Evolutionary conservation across 1,140 invertebrate genomes (phyloP).

Genomic region (Caenorhabditis remanei): DNA sequence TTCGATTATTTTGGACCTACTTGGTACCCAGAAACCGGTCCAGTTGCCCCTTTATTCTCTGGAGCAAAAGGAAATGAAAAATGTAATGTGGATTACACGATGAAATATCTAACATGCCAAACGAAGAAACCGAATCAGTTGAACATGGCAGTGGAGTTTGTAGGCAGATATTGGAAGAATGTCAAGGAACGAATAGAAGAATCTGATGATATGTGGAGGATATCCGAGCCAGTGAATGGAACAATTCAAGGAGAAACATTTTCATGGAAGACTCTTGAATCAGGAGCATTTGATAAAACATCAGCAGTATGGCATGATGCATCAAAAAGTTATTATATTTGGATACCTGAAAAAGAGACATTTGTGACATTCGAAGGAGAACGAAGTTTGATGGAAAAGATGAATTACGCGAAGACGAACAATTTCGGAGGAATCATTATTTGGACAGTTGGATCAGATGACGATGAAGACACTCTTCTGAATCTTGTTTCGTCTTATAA

Average conservation of each 20-base stretch:
- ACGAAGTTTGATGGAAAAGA: not conserved
- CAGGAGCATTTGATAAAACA: not conserved
- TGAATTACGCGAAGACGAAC: not conserved
- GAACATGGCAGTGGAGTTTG: not conserved
- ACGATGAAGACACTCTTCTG: not conserved
- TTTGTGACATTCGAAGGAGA: not conserved
- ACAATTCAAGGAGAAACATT: not conserved
- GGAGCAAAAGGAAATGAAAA: not conserved
- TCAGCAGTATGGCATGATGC: not conserved
- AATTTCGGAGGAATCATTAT: not conserved
- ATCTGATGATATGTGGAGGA: not conserved
- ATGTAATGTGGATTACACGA: not conserved
- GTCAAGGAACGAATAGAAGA: not conserved
- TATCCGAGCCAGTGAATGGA: not conserved
- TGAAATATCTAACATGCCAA: not conserved
- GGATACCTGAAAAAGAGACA: not conserved
- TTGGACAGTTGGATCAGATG: not conserved
- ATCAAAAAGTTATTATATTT: slow-evolving; percentile 10
- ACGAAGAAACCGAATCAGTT: not conserved
- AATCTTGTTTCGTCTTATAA: not conserved
- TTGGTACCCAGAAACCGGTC: not conserved
- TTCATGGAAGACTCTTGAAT: not conserved
- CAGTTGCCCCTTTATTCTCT: not conserved
- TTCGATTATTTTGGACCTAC: not conserved
- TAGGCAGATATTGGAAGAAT: not conserved